Conservation (phyloP, 2,888 invertebrate species). For the Idaea straminata region DNA sequence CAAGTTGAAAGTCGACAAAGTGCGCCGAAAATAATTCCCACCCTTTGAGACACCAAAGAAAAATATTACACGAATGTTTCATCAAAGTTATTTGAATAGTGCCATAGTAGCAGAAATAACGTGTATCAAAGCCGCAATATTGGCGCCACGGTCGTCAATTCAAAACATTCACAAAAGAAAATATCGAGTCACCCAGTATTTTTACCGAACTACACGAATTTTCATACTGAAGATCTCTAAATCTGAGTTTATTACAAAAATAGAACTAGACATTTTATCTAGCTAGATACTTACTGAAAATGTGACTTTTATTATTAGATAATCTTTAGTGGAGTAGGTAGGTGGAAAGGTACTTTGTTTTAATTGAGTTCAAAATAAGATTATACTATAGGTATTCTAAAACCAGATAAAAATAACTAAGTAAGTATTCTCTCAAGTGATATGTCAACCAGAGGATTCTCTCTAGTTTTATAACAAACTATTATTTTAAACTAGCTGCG, state of each 20-base stretch:
- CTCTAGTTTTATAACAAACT: too few species aligned
- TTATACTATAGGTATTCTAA: too few species aligned
- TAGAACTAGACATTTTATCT: background rate
- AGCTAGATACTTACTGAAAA: background rate
- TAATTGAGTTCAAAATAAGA: too few species aligned
- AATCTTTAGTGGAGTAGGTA: too few species aligned
- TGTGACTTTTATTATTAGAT: background rate
- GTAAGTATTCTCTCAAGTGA: too few species aligned
- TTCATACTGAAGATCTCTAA: background rate
- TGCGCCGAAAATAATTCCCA: background rate
- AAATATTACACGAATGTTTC: background rate
- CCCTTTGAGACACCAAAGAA: background rate
- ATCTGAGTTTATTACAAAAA: background rate
- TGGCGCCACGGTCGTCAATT: background rate
- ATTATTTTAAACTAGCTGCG: too few species aligned
- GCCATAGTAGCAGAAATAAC: background rate
- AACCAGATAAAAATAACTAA: too few species aligned
- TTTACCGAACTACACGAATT: background rate
- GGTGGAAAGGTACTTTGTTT: too few species aligned
- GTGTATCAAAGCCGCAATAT: constrained; percentile 1
- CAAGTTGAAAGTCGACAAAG: background rate
- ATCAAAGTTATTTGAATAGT: background rate
- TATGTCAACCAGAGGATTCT: too few species aligned
- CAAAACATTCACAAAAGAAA: background rate
- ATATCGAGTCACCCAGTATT: background rate